phyloP scores from a whole-genome alignment of 2,888 invertebrate species.

The Aphodius granarius region DNA sequence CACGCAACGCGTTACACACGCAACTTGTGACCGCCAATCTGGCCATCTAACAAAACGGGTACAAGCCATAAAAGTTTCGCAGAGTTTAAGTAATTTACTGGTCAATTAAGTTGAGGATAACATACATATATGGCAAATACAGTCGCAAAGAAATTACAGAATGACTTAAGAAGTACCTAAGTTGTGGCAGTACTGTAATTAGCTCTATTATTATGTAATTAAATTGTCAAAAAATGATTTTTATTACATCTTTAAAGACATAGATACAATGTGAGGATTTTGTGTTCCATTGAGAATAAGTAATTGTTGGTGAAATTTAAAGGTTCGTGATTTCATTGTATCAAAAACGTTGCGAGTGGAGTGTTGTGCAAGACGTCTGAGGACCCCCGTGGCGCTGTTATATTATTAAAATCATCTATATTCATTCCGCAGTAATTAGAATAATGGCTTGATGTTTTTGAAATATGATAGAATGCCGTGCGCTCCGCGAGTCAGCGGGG shows the following conservation, averaged over 20 bases:
- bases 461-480: conserved; percentile 53
- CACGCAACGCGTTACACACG: conserved; percentile 5
- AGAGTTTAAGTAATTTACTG: conserved; percentile 14
- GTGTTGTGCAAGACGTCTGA: conserved; percentile 4
- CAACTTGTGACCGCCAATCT: conserved; percentile 6
- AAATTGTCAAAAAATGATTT: too few species aligned
- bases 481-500: conserved; percentile 47
- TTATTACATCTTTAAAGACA: too few species aligned
- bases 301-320: background rate
- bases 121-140: background rate
- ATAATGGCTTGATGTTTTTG: conserved; percentile 53
- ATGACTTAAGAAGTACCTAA: background rate
- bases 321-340: conserved; percentile 17
- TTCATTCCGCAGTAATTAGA: conserved; percentile 51
- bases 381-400: conserved; percentile 37
- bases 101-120: conserved; percentile 13
- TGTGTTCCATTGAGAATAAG: too few species aligned
- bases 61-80: conserved; percentile 8
- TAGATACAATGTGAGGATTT: too few species aligned
- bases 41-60: conserved; percentile 11
- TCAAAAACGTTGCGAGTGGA: conserved; percentile 6
- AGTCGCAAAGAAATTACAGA: background rate
- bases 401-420: conserved; percentile 49
- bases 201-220: too few species aligned
- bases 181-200: too few species aligned